phyloP scores from a whole-genome alignment of 2,888 invertebrate species.

The Mythimna impura region DNA sequence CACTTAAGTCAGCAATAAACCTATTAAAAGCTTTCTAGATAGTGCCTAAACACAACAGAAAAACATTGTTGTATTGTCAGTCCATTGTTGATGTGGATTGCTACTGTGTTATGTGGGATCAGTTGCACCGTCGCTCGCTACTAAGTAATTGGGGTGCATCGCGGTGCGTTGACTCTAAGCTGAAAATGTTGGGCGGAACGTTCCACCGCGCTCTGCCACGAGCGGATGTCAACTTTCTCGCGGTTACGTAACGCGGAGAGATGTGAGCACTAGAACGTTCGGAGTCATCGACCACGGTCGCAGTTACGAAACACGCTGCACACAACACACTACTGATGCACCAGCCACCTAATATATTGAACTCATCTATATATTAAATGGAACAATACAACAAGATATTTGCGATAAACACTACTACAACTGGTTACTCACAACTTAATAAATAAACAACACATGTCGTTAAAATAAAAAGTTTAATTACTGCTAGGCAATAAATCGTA shows the following conservation, averaged over 20 bases:
- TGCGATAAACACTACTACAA: not conserved
- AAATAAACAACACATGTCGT: constrained; percentile 19
- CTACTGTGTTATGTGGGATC: constrained; percentile 30
- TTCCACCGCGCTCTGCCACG: constrained; percentile 54
- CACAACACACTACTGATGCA: constrained; percentile 66
- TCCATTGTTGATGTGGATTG: constrained; percentile 13
- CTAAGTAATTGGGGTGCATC: constrained; percentile 72
- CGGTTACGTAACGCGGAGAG: constrained; percentile 86
- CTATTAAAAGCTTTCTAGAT: constrained; percentile 15
- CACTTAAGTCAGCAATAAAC: constrained; percentile 13
- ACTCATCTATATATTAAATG: constrained; percentile 27
- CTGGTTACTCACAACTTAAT: constrained; percentile 10
- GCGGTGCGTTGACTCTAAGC: constrained; percentile 73
- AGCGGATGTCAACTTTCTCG: constrained; percentile 90
- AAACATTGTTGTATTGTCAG: constrained; percentile 13
- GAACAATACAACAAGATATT: constrained; percentile 7
- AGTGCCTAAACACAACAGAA: not conserved
- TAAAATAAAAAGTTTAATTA: constrained; percentile 28
- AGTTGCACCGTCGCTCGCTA: constrained; percentile 28
- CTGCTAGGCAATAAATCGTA: constrained; percentile 27
- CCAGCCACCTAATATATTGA: constrained; percentile 70
- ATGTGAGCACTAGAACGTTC: constrained; percentile 88
- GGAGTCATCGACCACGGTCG: constrained; percentile 89
- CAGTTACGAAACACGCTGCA: constrained; percentile 83
- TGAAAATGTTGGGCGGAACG: constrained; percentile 74